phyloP scores from a whole-genome alignment of 2,888 invertebrate species.

The Vandiemenella viatica region DNA sequence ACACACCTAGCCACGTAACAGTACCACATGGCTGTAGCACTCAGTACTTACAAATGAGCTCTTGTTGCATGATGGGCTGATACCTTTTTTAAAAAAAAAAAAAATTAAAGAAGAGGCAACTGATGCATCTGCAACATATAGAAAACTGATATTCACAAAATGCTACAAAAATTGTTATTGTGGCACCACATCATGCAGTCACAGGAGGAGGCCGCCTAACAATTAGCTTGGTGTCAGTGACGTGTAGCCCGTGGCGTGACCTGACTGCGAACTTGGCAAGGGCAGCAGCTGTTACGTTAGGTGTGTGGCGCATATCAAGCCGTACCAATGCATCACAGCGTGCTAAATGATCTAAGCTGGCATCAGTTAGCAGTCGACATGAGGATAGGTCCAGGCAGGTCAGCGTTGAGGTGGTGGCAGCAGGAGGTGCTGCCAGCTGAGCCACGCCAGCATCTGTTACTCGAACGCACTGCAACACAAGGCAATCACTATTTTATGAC shows the following conservation, averaged over 20 bases:
- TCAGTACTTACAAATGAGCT: too few relatives aligned
- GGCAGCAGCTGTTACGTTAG: conserved; percentile 65
- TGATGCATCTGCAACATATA: too few relatives aligned
- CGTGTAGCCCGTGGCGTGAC: conserved; percentile 13
- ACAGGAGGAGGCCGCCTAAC: too few relatives aligned
- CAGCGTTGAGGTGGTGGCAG: conserved; percentile 43
- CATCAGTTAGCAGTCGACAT: conserved; percentile 67
- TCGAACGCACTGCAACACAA: conserved; percentile 73
- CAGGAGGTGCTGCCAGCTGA: conserved; percentile 61
- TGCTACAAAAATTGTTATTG: too few relatives aligned
- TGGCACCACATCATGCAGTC: too few relatives aligned
- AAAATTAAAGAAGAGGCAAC: too few relatives aligned
- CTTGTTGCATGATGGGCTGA: too few relatives aligned
- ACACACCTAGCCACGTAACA: too few relatives aligned
- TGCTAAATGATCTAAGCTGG: conserved; percentile 63
- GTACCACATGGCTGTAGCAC: too few relatives aligned
- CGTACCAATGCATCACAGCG: conserved; percentile 57
- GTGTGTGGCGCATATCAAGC: conserved; percentile 64
- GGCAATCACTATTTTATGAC: too few relatives aligned
- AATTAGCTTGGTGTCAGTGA: conserved; percentile 14
- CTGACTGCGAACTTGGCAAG: conserved; percentile 61
- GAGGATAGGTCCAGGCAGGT: conserved; percentile 64
- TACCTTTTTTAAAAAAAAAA: too few relatives aligned
- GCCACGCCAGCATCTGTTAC: conserved; percentile 84
- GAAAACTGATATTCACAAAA: too few relatives aligned